Base-by-base conservation (phyloP, 2,797 vertebrate genomes). In the Nasua narica region DNA sequence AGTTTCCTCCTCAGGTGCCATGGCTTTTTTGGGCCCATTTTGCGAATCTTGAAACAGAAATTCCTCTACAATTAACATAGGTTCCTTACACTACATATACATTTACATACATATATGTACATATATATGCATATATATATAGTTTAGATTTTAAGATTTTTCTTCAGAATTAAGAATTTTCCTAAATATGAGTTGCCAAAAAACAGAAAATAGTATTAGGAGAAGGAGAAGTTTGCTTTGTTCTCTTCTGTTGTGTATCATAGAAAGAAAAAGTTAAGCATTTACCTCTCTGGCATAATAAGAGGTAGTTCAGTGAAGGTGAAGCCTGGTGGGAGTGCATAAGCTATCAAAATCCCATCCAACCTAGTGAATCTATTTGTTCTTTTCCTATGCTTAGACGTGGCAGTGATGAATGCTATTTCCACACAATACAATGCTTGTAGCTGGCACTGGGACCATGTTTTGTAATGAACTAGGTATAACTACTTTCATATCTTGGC, bases 361-460 rank as follows among this genome's bases (percentile, higher is more conserved):
- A 95, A n/a, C 3, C 58, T 23, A 60, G 16, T 14, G 21, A 87
- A 37, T 72, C 27, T 54, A 27, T 60, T 83, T 87, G 12, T 77
- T 92, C 9, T 78, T 90, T 84, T n/a, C 76, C 7, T 32, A 7
- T 74, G 29, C 76, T 94, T 78, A 78, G 25, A 48, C 10, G n/a
- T 69, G 37, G 6, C 43, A 46, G 15, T 87, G 19, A 43, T 81
- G 40, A 84, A 87, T 86, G 27, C 0, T 85, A 3, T 32, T 94
- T 97, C 37, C 88, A 90, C 46, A 81, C 23, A 70, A 5, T 46
- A 48, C 85, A 94, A 58, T 92, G 58, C 35, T 1, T 19, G 6
- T 84, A 15, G 15, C 60, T 83, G 8, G 14, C 16, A 91, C 69
- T 4, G 1, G 62, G 78, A 91, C 1, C 67, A 37, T 19, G 14